Evolutionary conservation across 2,797 vertebrate genomes (phyloP).

Genomic region (Lacerta bilineata): DNA sequence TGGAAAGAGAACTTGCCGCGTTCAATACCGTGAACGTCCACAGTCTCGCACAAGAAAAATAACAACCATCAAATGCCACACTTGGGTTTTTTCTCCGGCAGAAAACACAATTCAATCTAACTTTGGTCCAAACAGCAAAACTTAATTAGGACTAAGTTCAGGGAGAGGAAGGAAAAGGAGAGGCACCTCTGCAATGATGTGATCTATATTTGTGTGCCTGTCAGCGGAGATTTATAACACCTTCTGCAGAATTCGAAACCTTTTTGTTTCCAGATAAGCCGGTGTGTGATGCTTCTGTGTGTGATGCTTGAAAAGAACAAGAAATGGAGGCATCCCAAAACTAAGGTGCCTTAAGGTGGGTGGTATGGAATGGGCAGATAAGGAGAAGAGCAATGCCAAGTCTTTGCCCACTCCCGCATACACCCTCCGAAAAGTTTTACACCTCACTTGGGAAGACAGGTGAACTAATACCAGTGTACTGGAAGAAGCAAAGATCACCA

Average conservation of each 20-base stretch:
- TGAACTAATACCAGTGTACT: too few relatives aligned
- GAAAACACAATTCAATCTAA: neutral
- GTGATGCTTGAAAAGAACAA: neutral
- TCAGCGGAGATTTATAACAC: conserved; percentile 5
- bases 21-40: neutral
- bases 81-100: neutral
- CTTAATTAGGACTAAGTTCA: neutral
- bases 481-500: too few relatives aligned
- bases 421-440: too few relatives aligned
- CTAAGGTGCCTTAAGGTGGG: neutral
- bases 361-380: too few relatives aligned
- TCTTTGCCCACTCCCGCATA: too few relatives aligned
- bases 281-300: neutral
- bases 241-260: neutral
- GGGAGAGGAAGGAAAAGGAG: neutral
- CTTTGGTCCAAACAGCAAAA: neutral
- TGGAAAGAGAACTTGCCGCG: neutral
- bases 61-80: neutral
- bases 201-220: neutral
- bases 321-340: neutral
- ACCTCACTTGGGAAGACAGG: neutral
- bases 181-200: neutral
- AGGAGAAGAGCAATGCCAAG: too few relatives aligned
- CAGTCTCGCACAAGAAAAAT: neutral
- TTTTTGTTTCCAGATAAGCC: neutral